Evolutionary conservation across 2,888 invertebrate genomes (phyloP), one percentile per base, ranked within the genome.

Genomic region (Ecliptopera silaceata): DNA sequence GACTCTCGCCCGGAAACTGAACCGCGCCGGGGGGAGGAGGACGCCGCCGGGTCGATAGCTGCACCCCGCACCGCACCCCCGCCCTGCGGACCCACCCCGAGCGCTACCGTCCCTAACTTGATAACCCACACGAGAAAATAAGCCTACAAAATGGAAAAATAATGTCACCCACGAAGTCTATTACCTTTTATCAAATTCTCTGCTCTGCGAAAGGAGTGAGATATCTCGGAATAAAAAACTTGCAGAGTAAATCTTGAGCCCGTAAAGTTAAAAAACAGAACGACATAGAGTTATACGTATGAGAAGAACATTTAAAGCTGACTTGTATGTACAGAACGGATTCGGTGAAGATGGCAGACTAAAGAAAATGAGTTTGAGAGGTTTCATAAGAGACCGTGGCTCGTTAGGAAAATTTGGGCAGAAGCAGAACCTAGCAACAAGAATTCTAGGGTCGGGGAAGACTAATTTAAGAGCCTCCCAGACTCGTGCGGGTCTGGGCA

Each of bases 1-100:
- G 91, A 92, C 92, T 91, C 88, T 92, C 88, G 93, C 91, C 93
- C 93, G 91, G 90, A 89, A 89, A 90, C 90, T 90, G 87, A 89
- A 70, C 81, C 79, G 80, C 75, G 81, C 76, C 86, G 92, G 90
- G 91, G 92, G 59, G 59, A 20, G 92, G 92, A 88, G 92, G 91
- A 88, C 74, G 79, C n/a, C 86, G 79, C 86, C 80, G 88, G 92
- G 93, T 93, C 93, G 93, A 93, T 92, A 93, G 88, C 86, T 84
- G 77, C 80, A 59, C 70, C 77, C 80, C 81, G 74, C 79, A 45
- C 50, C 50, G 34, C 66, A 69, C 77, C 83, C 83, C 87, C 84
- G 81, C 80, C 86, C 84, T 88, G 88, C 88, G 77, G 88, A 86
- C 84, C 80, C 82, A 80, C 78, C 82, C 84, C 77, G 76, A 75